Percentiles rank a stretch among this genome's conserved stretches.
Evolutionary conservation across 2,888 invertebrate genomes (phyloP).

Genomic region (Neoaliturus tenellus): DNA sequence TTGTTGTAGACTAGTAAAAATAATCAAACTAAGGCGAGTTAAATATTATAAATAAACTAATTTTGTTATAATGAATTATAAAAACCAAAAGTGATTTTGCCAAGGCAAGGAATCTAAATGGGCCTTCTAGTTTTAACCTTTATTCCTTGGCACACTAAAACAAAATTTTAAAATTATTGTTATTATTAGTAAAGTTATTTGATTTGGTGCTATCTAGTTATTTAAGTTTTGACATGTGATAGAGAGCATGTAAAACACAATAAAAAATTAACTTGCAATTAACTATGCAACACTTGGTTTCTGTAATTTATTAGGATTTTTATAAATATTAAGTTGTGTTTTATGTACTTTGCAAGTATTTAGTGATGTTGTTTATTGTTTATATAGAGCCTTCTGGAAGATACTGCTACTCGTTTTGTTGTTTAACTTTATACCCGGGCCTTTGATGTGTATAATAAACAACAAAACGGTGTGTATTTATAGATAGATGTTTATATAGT

Average conservation of each 20-base stretch:
- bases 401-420: background rate
- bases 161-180: background rate
- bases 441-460: background rate
- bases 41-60: background rate
- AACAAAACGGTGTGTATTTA: conserved; percentile 1
- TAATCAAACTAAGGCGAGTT: background rate
- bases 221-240: background rate
- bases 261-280: too few relatives aligned
- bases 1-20: background rate
- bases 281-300: conserved; percentile 8
- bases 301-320: conserved; percentile 19
- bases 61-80: background rate
- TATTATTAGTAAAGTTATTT: background rate
- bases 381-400: background rate
- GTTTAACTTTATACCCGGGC: background rate
- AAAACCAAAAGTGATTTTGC: background rate
- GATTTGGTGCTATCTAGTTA: background rate
- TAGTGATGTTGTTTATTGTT: background rate
- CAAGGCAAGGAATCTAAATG: conserved; percentile 11
- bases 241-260: too few relatives aligned
- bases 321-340: background rate
- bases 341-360: background rate
- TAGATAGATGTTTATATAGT: background rate
- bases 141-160: conserved; percentile 19
- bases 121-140: conserved; percentile 6